Conservation (phyloP, 2,113 vertebrate genomes). For the Mellivora capensis region DNA sequence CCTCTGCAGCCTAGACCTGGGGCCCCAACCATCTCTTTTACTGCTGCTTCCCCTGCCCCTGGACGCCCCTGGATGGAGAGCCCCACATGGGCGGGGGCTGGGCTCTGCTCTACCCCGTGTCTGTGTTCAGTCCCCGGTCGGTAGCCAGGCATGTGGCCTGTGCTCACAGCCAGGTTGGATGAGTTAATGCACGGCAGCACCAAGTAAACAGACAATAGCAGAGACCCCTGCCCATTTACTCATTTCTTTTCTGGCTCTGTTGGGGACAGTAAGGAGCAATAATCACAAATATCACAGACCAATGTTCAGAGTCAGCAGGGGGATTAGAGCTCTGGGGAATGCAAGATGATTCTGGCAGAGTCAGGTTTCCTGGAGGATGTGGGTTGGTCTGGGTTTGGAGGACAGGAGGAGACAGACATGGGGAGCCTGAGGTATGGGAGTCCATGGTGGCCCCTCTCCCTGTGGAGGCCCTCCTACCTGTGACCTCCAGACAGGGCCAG, state of each 20-base stretch:
- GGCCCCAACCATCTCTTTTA: not conserved
- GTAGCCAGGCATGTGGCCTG: fast-evolving
- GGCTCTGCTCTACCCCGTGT: not conserved
- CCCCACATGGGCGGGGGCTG: not conserved
- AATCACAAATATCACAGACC: not conserved
- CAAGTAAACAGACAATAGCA: not conserved
- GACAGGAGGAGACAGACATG: not conserved
- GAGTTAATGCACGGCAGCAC: not conserved
- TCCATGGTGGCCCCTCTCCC: too few species aligned
- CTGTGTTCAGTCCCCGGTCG: not conserved
- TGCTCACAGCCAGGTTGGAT: not conserved
- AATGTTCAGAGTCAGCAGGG: not conserved
- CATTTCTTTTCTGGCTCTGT: not conserved
- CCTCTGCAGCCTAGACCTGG: not conserved
- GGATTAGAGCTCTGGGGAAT: not conserved
- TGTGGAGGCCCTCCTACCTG: not conserved
- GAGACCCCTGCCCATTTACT: not conserved
- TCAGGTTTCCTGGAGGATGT: not conserved
- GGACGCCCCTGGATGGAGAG: not conserved
- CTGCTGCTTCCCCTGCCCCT: fast-evolving
- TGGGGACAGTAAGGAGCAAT: not conserved
- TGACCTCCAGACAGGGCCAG: not conserved
- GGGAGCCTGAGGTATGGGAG: not conserved
- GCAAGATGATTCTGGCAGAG: not conserved
- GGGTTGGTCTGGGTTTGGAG: not conserved